Percentiles rank a stretch among this genome's conserved stretches.
Evolutionary conservation across 92 coral and sea anemone species (phyloP).

Genomic region (Blastomussa wellsi): DNA sequence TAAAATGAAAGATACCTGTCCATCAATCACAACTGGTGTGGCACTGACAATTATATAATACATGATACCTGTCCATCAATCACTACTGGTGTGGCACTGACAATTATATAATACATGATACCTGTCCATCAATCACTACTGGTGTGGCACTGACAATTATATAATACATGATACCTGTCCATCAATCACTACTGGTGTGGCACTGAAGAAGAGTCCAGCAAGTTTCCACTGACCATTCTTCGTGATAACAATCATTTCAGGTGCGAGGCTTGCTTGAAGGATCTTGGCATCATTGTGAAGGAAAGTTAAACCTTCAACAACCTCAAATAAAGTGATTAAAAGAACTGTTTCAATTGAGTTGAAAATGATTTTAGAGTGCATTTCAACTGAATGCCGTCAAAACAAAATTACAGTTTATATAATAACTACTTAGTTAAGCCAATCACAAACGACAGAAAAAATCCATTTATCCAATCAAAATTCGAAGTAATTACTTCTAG

Average conservation of each 20-base stretch:
- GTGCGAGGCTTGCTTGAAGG: constrained; percentile 84
- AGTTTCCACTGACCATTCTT: constrained; percentile 97
- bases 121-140: constrained; percentile 86
- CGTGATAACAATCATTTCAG: constrained; percentile 83
- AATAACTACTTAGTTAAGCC: no score
- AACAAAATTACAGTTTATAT: neutral
- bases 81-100: no score
- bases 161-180: constrained; percentile 74
- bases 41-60: no score
- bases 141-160: constrained; percentile 91
- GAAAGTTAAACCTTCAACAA: constrained; percentile 90
- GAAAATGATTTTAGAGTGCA: neutral
- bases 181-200: constrained; percentile 81
- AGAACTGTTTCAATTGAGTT: neutral
- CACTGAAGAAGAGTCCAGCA: constrained; percentile 88
- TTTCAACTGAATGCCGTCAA: no score
- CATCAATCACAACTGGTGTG: no score
- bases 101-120: no score
- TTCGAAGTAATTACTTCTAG: no score
- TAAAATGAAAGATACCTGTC: no score
- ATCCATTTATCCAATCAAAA: no score
- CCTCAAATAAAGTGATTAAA: constrained; percentile 26
- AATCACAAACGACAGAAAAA: no score
- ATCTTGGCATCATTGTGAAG: constrained; percentile 98
- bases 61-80: no score